These are phyloP conservation scores for Cylindroiulus punctatus DNA, from an alignment of 2,888 invertebrate species.

Conservation along the genomic window DNA sequence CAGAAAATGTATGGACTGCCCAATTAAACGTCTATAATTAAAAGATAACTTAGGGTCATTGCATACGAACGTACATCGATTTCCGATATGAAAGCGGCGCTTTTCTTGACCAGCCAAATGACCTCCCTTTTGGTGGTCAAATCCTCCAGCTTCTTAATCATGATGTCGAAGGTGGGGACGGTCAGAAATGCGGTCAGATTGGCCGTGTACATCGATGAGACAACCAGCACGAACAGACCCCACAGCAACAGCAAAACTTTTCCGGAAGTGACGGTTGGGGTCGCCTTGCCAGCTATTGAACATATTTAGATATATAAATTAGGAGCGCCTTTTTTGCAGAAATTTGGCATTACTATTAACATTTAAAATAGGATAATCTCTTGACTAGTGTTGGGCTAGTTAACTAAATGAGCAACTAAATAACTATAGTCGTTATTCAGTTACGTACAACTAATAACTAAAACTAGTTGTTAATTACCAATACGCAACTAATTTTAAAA, in stretches of 20 bases:
- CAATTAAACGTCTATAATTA: background rate
- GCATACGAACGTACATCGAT: conserved; percentile 29
- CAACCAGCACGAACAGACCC: conserved; percentile 30
- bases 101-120: conserved; percentile 53
- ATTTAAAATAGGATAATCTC: no score
- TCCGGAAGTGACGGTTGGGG: background rate
- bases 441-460: no score
- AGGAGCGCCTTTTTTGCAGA: no score
- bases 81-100: conserved; percentile 55
- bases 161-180: conserved; percentile 50
- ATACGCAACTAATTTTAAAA: no score
- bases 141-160: conserved; percentile 51
- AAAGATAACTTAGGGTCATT: background rate
- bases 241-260: conserved; percentile 46
- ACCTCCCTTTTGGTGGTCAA: conserved; percentile 49
- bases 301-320: no score
- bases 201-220: conserved; percentile 53
- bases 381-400: no score
- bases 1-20: no score
- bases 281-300: conserved; percentile 2
- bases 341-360: no score
- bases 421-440: no score
- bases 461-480: no score
- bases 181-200: conserved; percentile 55
- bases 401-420: no score